Base-by-base conservation (phyloP, 2,113 vertebrate species). In the Athene cunicularia region DNA sequence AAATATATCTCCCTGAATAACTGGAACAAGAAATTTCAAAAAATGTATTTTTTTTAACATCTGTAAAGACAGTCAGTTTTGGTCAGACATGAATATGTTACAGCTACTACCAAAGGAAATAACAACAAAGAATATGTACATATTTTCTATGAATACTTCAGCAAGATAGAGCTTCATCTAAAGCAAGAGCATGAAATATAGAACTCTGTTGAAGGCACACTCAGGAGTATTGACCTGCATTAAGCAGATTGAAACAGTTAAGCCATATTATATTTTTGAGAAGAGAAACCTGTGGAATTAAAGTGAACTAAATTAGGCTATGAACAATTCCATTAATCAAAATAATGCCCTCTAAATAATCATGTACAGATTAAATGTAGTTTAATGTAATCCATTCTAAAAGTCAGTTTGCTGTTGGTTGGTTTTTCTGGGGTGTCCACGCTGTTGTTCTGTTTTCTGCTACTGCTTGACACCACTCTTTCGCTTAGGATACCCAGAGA, bases 401-500 rank as follows among this genome's bases (percentile, higher is more conserved):
- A 79, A 75, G 22, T 62, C 26, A 52, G 0, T 58, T 20, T 79
- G 32, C 28, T 35, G 23, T 64, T 72, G 49, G 35, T 70, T 9
- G 14, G 2, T 2, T 4, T 74, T 49, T 74, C n/a, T 41, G 32
- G 22, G 15, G n/a, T 60, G 30, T 26, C n/a, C 17, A 23, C 50
- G n/a, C 27, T 71, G 0, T 22, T 91, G 20, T 30, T 89, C 20
- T 60, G 0, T 88, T 71, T 68, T n/a, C n/a, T 84, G 63, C 30
- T 23, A 12, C 7, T 39, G 2, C 9, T 49, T 86, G 64, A 58
- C 50, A 50, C 28, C 21, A 5, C 28, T n/a, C 41, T 64, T 76
- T 70, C 60, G 28, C 64, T 68, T 52, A 93, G 93, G 77, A n/a
- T 93, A 90, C 67, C 84, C 89, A 63, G 95, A 88, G 75, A 80